Conservation (phyloP, 1,140 invertebrate genomes). For the Calliopsis andreniformis region DNA sequence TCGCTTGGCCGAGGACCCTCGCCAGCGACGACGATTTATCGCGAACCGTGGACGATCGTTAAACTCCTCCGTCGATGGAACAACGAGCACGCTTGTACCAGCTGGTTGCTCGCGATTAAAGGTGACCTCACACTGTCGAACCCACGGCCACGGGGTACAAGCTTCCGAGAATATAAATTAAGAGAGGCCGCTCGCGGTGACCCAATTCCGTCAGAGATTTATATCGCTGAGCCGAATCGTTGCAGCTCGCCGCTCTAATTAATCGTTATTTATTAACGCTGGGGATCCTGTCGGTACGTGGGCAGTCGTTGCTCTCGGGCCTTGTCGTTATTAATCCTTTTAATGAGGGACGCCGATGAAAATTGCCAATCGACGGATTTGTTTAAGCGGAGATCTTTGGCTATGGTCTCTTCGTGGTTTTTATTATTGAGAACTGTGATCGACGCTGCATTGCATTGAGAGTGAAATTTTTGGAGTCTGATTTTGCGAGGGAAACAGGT, state of each 20-base stretch:
- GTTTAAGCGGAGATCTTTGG: not conserved
- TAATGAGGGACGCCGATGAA: not conserved
- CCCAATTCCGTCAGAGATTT: constrained; percentile 31
- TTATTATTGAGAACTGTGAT: not conserved
- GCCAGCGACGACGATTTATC: constrained; percentile 59
- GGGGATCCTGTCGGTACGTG: not conserved
- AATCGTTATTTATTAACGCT: constrained; percentile 5
- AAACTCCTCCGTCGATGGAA: constrained; percentile 26
- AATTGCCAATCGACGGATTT: not conserved
- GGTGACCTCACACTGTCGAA: constrained; percentile 36
- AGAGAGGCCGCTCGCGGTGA: not conserved
- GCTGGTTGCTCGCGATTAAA: constrained; percentile 43
- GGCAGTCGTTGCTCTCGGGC: not conserved
- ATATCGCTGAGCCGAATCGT: not conserved
- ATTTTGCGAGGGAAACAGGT: too few species aligned
- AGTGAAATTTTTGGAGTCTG: too few species aligned
- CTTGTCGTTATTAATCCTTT: constrained; percentile 8
- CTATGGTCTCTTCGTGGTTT: not conserved
- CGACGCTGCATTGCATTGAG: too few species aligned
- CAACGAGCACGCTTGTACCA: constrained; percentile 38
- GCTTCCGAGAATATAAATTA: constrained; percentile 11
- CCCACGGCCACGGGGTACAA: not conserved
- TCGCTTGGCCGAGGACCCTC: constrained; percentile 13
- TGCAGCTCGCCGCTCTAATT: not conserved
- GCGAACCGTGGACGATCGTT: constrained; percentile 62